A percentile compares a stretch with the other conserved stretches of the same genome.
Conservation (phyloP, 2,888 invertebrate species). For the Amblyjoppa proteus region DNA sequence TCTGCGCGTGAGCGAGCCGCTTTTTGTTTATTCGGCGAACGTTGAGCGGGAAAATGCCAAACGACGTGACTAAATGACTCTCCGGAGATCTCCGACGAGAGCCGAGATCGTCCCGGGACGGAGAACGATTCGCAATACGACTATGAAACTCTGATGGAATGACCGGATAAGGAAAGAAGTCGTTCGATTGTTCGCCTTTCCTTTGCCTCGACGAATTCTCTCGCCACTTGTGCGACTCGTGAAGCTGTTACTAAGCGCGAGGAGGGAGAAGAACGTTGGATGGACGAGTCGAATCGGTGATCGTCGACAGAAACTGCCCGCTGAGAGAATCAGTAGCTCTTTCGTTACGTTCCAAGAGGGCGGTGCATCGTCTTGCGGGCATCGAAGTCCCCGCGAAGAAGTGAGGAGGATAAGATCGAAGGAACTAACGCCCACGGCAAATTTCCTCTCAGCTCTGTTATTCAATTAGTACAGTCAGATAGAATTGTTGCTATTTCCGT, state of each 20-base stretch:
- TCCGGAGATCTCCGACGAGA: conserved; percentile 23
- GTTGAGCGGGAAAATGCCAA: conserved; percentile 63
- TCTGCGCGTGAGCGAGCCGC: conserved; percentile 58
- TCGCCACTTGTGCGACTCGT: conserved; percentile 24
- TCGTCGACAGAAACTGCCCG: conserved; percentile 3
- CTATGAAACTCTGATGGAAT: conserved; percentile 33
- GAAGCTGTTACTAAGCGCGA: conserved; percentile 24
- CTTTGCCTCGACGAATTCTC: conserved; percentile 28
- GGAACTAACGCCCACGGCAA: neutral
- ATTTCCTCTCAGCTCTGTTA: neutral
- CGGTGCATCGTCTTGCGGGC: conserved; percentile 8
- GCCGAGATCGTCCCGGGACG: conserved; percentile 15
- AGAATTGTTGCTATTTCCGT: neutral
- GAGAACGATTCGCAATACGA: conserved; percentile 25
- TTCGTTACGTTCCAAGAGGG: neutral
- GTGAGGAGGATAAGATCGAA: neutral
- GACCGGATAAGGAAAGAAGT: conserved; percentile 36
- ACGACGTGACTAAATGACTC: conserved; percentile 56
- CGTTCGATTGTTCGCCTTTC: conserved; percentile 22
- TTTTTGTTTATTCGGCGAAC: conserved; percentile 64
- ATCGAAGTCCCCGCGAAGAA: conserved; percentile 37
- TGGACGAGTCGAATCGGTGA: conserved; percentile 66
- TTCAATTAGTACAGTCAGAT: neutral
- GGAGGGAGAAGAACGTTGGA: conserved; percentile 30
- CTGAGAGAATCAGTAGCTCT: conserved; percentile 23